These are phyloP conservation scores for Lepidostoma basale DNA, from an alignment of 1,140 invertebrate genomes.

Conservation along the genomic window DNA sequence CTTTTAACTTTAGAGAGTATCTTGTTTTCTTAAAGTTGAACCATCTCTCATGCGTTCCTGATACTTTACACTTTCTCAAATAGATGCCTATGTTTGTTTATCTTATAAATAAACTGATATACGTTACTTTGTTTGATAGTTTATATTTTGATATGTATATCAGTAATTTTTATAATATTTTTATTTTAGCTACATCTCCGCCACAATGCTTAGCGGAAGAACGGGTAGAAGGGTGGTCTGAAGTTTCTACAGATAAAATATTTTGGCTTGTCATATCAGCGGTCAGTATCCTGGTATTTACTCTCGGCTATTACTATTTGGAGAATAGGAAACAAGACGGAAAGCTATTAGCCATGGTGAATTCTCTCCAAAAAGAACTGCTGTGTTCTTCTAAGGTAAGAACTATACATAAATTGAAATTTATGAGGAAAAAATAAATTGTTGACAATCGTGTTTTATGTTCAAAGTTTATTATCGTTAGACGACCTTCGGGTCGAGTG, in stretches of 20 bases:
- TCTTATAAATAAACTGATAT: no score
- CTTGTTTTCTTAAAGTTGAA: no score
- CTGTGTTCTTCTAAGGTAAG: constrained; percentile 58
- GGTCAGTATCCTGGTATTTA: constrained; percentile 71
- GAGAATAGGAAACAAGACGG: constrained; percentile 72
- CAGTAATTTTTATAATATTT: neutral
- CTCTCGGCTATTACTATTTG: constrained; percentile 77
- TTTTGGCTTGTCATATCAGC: constrained; percentile 67
- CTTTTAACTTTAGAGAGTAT: no score
- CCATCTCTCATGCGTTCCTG: no score
- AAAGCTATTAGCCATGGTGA: constrained; percentile 56
- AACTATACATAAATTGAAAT: no score
- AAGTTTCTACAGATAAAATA: constrained; percentile 49
- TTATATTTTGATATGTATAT: neutral
- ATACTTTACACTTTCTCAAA: no score
- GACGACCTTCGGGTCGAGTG: no score
- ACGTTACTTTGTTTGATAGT: no score
- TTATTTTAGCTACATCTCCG: neutral
- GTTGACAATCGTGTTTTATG: no score
- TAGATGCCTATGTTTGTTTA: no score
- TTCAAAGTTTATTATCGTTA: no score
- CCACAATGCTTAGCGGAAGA: constrained; percentile 37
- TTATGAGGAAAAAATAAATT: no score
- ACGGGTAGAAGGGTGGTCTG: constrained; percentile 13
- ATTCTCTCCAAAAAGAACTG: constrained; percentile 58